Evolutionary conservation across 2,113 vertebrate genomes (phyloP).

Genomic region (Laticauda colubrina): DNA sequence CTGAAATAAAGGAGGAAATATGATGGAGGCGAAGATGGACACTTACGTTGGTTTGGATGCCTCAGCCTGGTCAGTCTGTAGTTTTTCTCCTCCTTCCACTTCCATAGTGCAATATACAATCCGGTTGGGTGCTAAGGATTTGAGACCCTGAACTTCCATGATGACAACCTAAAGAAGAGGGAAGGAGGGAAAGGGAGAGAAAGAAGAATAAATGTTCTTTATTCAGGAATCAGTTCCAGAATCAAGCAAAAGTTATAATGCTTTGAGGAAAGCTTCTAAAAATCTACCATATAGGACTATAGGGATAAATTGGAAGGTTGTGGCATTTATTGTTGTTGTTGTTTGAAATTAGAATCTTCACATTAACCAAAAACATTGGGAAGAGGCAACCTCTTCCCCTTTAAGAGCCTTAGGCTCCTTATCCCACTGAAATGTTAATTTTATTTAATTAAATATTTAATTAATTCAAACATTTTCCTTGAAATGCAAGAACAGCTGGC

Average conservation of each 20-base stretch:
- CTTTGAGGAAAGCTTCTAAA: background rate
- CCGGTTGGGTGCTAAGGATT: constrained; percentile 94
- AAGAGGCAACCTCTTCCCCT: background rate
- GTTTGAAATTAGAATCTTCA: background rate
- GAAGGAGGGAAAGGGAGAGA: background rate
- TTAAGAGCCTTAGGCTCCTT: background rate
- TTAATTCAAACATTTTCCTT: background rate
- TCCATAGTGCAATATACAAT: constrained; percentile 99
- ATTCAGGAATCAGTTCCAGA: background rate
- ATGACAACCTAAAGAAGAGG: constrained; percentile 84
- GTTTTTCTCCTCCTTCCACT: constrained; percentile 95
- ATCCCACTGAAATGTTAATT: background rate
- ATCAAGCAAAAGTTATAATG: background rate
- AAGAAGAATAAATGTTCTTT: background rate
- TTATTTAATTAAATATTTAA: background rate
- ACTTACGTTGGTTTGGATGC: constrained; percentile 97
- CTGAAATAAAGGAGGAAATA: background rate
- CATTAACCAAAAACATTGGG: background rate
- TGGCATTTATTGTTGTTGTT: background rate
- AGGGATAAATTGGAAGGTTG: background rate
- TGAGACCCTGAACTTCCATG: constrained; percentile 95
- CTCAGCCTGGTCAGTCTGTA: constrained; percentile 97
- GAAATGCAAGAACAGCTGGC: background rate
- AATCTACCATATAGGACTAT: background rate
- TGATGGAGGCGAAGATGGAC: background rate